Evolutionary conservation across 2,797 vertebrate species (phyloP), one percentile per base, ranked within the genome.

Genomic region (Cercopithecus diana): DNA sequence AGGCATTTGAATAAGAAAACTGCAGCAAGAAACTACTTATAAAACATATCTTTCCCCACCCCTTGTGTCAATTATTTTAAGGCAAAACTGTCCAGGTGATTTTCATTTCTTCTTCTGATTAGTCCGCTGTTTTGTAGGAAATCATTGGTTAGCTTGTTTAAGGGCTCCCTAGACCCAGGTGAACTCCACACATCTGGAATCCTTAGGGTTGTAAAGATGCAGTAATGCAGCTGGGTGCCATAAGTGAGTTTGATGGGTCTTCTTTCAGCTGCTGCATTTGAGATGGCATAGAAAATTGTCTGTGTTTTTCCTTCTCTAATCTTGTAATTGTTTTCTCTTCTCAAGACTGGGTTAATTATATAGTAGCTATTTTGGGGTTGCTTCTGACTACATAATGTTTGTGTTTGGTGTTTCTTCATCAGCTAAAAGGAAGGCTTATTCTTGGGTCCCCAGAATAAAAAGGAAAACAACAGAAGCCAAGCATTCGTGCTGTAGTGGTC

Each of bases 331-430:
- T 95, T 93, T 96, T 93, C 12, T 52, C 45, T 96, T 89, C 94
- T 89, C 91, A 96, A 95, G 92, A 87, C 67, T 80, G 73, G 33
- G 91, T 88, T 98, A 95, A 97, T 98, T 94, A 91, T 58, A 64
- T 19, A 87, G 86, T 80, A 89, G 75, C 88, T 97, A 93, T 94
- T 97, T 97, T 81, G 73, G 80, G 88, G 43, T 79, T 90, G 55
- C 64, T 94, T 96, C 86, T 93, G 70, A 89, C 41, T 92, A 48
- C 41, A 82, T 58, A 77, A 75, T 80, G 70, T 92, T 94, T 88
- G 43, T 75, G 48, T 79, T 94, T 90, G 1, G 0, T 86, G 45
- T 73, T 92, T 96, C 95, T 93, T 94, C 26, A 77, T 79, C 20
- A 3, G 26, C 72, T 93, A 52, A 72, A 93, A 94, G 70, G 45